phyloP scores from a whole-genome alignment of 2,797 vertebrate species.

The Micropoecilia bifurca region DNA sequence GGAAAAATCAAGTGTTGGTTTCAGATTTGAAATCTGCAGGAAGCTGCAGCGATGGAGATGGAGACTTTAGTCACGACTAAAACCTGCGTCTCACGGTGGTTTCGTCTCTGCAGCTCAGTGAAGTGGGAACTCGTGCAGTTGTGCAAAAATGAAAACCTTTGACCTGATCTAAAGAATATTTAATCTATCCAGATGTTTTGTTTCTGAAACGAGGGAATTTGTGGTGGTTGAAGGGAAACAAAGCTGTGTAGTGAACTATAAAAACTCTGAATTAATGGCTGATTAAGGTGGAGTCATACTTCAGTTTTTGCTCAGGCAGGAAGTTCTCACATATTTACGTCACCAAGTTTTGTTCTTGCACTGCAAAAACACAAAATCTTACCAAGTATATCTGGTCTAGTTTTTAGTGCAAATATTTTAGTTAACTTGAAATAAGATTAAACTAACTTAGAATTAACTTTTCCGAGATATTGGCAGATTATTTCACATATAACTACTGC shows the following conservation, averaged over 20 bases:
- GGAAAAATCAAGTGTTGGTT: background rate
- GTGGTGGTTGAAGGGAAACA: background rate
- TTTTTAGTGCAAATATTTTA: too few relatives aligned
- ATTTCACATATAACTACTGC: too few relatives aligned
- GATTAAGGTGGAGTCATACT: background rate
- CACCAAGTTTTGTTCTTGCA: too few relatives aligned
- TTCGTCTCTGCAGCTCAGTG: background rate
- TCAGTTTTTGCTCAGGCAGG: too few relatives aligned
- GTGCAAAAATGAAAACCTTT: background rate
- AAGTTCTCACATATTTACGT: too few relatives aligned
- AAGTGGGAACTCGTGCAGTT: background rate
- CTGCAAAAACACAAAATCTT: too few relatives aligned
- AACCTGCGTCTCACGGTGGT: background rate
- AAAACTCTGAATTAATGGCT: background rate
- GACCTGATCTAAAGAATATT: background rate
- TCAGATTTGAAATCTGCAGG: background rate
- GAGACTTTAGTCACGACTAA: background rate
- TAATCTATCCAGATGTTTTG: background rate
- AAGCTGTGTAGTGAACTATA: background rate
- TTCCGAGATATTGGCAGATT: too few relatives aligned
- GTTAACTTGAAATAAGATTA: too few relatives aligned
- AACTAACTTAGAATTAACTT: too few relatives aligned
- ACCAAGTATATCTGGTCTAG: too few relatives aligned
- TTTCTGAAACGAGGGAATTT: background rate
- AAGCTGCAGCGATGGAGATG: background rate